A percentile compares a stretch with the other conserved stretches of the same genome.
Conservation (phyloP, 1,140 invertebrate species). For the Aphaenogaster rudis region DNA sequence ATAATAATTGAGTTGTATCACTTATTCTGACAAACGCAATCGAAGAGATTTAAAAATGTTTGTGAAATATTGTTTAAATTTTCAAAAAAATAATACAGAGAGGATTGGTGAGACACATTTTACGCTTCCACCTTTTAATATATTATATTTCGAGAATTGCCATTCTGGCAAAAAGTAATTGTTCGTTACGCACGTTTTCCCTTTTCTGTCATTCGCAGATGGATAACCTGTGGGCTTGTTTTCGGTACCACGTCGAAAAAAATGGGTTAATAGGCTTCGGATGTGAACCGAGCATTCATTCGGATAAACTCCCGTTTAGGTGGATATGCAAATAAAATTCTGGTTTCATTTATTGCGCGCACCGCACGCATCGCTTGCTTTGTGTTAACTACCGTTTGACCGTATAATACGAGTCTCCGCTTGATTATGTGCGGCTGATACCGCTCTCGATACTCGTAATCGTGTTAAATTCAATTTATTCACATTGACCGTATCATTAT, state of each 20-base stretch:
- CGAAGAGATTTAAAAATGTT: not conserved
- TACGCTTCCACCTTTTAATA: not conserved
- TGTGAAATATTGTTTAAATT: not conserved
- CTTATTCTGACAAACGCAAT: not conserved
- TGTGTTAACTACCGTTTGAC: not conserved
- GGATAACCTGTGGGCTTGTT: not conserved
- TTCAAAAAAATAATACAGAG: not conserved
- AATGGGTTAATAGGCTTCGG: constrained; percentile 26
- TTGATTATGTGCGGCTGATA: constrained; percentile 16
- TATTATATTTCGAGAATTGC: not conserved
- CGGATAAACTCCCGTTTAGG: constrained; percentile 23
- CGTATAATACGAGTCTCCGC: not conserved
- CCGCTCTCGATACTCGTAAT: constrained; percentile 20
- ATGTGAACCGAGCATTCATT: not conserved
- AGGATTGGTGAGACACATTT: not conserved
- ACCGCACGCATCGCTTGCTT: constrained; percentile 19
- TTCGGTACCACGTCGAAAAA: not conserved
- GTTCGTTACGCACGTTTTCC: constrained; percentile 12
- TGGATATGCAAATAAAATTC: constrained; percentile 46
- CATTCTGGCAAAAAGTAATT: constrained; percentile 2
- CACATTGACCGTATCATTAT: not conserved
- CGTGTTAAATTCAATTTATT: constrained; percentile 29
- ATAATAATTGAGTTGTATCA: not conserved
- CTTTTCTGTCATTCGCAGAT: not conserved
- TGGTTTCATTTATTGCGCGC: constrained; percentile 9